A percentile compares a stretch with the other conserved stretches of the same genome.
Conservation (phyloP, 2,888 invertebrate species). For the Andrena fulva region DNA sequence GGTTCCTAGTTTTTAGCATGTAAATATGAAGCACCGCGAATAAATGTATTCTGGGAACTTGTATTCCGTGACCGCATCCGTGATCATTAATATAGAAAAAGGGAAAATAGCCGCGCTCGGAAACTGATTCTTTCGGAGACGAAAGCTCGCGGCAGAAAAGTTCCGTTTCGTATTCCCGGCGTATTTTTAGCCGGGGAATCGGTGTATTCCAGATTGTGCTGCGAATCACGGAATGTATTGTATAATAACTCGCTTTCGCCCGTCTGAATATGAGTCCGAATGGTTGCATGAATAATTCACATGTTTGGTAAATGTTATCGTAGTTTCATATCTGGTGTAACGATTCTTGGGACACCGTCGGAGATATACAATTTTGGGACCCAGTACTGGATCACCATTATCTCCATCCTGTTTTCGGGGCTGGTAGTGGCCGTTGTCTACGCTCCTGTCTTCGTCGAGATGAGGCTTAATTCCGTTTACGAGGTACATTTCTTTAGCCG, state of each 20-base stretch:
- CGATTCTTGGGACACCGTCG: slow-evolving; percentile 94
- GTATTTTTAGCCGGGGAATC: background rate
- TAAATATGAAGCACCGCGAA: background rate
- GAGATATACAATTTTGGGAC: slow-evolving; percentile 95
- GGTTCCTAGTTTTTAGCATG: background rate
- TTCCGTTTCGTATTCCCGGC: background rate
- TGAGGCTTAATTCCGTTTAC: slow-evolving; percentile 93
- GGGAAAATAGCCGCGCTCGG: background rate
- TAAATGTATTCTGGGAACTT: background rate
- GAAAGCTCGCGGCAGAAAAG: background rate
- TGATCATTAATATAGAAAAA: background rate
- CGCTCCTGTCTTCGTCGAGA: slow-evolving; percentile 92
- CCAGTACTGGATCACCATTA: slow-evolving; percentile 91
- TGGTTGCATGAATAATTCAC: background rate
- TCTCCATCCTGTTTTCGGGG: slow-evolving; percentile 90
- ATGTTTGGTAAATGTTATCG: slow-evolving; percentile 39
- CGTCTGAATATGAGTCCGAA: too few relatives aligned
- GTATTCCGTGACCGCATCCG: background rate
- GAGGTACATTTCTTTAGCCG: slow-evolving; percentile 87
- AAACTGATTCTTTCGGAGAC: background rate
- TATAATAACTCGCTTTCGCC: too few relatives aligned
- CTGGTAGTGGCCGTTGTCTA: slow-evolving; percentile 89
- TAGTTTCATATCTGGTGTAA: slow-evolving; percentile 95
- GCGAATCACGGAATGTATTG: too few relatives aligned
- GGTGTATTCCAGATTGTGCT: too few relatives aligned